These are phyloP conservation scores for Onychostoma macrolepis DNA, from an alignment of 2,113 vertebrate species.

Conservation along the genomic window DNA sequence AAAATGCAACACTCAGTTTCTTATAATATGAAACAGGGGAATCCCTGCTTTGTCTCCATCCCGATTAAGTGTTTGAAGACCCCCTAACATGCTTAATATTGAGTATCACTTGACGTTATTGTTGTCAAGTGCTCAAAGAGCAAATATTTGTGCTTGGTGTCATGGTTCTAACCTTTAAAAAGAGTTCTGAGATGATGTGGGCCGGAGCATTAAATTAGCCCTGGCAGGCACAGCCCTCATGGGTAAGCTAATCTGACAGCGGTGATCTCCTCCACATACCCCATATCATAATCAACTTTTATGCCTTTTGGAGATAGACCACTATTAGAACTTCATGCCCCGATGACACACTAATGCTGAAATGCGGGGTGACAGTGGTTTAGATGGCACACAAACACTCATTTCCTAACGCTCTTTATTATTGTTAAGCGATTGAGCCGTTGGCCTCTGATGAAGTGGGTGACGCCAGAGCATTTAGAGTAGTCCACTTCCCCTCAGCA, in stretches of 20 bases:
- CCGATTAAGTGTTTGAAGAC: neutral
- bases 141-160: neutral
- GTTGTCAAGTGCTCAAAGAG: neutral
- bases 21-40: neutral
- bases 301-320: constrained; percentile 42
- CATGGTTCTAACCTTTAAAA: constrained; percentile 21
- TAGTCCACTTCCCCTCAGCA: neutral
- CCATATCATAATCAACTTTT: constrained; percentile 52
- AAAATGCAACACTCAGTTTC: neutral
- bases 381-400: constrained; percentile 19
- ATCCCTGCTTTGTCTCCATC: neutral
- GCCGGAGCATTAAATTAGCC: constrained; percentile 44
- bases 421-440: constrained; percentile 16
- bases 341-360: neutral
- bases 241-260: constrained; percentile 52
- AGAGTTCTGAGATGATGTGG: constrained; percentile 5
- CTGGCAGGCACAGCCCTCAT: constrained; percentile 45
- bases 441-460: neutral
- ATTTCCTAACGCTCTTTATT: neutral
- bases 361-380: constrained; percentile 24
- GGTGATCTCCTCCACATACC: constrained; percentile 41
- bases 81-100: neutral
- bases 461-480: constrained; percentile 9
- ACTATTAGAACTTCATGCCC: constrained; percentile 25
- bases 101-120: neutral